These are phyloP conservation scores for Apostichopus parvimensis DNA, from an alignment of 35 echinoderm and acorn worm genomes.

Conservation along the genomic window DNA sequence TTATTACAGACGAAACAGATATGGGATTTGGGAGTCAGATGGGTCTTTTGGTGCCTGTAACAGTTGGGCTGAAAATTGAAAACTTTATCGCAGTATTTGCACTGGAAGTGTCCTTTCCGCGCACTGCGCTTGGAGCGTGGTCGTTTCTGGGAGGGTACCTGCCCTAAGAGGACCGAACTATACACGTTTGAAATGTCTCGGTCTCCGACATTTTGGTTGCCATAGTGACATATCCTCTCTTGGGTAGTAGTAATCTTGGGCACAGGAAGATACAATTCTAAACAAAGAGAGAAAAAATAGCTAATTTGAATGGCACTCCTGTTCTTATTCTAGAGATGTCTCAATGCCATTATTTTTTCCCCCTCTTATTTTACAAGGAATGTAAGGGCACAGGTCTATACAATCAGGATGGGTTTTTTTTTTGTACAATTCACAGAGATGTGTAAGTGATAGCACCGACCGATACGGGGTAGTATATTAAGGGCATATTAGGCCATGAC, in stretches of 20 bases:
- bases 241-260: not conserved
- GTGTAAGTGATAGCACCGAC: too few relatives aligned
- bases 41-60: constrained; percentile 1
- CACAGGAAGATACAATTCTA: not conserved
- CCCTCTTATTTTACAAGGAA: not conserved
- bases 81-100: constrained; percentile 4
- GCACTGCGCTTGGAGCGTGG: not conserved
- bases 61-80: constrained; percentile 4
- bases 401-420: too few relatives aligned
- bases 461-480: too few relatives aligned
- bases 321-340: not conserved
- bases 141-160: not conserved
- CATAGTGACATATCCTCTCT: constrained; percentile 1
- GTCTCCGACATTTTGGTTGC: constrained; percentile 7
- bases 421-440: too few relatives aligned
- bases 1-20: not conserved
- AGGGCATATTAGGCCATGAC: too few relatives aligned
- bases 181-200: not conserved
- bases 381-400: too few relatives aligned
- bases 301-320: not conserved
- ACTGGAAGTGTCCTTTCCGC: not conserved
- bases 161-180: not conserved
- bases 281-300: not conserved
- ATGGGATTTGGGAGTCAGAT: not conserved
- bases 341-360: not conserved